Conservation (phyloP, 2,113 vertebrate genomes). For the Campylomormyrus tamandua region DNA sequence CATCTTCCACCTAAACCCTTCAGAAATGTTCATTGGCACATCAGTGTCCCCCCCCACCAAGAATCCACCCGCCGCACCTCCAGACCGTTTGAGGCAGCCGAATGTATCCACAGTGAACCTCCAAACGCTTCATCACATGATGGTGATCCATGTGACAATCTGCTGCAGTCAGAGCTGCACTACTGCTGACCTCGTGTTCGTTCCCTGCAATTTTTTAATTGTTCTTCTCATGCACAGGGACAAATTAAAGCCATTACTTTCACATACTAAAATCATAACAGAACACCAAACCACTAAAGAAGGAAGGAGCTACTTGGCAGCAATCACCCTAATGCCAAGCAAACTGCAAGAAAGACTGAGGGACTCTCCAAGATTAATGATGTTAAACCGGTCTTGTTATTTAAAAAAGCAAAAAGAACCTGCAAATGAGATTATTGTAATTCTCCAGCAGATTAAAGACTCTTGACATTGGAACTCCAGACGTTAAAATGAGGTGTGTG, state of each 20-base stretch:
- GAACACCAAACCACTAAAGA: background rate
- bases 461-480: background rate
- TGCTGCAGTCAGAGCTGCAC: conserved; percentile 27
- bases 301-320: background rate
- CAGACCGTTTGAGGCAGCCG: conserved; percentile 3
- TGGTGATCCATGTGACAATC: conserved; percentile 61
- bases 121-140: conserved; percentile 53
- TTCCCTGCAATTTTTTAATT: background rate
- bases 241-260: background rate
- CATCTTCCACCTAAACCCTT: background rate
- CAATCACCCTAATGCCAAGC: background rate
- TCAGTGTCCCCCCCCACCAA: background rate
- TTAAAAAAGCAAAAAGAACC: conserved; percentile 26
- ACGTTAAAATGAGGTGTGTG: background rate
- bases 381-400: conserved; percentile 34
- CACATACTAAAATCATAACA: background rate
- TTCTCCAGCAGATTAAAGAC: background rate
- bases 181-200: background rate
- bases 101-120: conserved; percentile 20
- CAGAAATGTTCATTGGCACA: background rate
- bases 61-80: background rate
- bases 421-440: background rate
- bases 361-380: conserved; percentile 23
- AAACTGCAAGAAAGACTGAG: conserved; percentile 20
- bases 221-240: conserved; percentile 39